These are phyloP conservation scores for Gallinago jamesoni DNA, from an alignment of 2,113 vertebrate genomes.

Conservation along the genomic window DNA sequence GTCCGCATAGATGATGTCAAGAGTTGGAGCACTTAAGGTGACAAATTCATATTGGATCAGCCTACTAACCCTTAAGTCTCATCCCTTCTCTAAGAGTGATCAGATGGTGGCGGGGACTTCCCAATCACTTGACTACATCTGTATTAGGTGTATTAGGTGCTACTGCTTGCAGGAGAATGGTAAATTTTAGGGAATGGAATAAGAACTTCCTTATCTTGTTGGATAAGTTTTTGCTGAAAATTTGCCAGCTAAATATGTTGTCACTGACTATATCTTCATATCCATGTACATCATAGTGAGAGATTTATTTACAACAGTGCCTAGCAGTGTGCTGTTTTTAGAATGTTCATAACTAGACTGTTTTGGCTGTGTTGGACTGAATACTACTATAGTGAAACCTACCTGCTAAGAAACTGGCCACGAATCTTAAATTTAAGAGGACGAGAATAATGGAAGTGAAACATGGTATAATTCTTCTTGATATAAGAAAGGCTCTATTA, in stretches of 20 bases:
- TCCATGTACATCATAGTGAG: not conserved
- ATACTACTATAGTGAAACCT: not conserved
- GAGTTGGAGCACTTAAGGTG: not conserved
- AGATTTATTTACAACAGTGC: not conserved
- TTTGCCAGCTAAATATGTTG: not conserved
- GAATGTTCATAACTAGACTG: not conserved
- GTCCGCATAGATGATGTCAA: not conserved
- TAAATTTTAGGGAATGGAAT: not conserved
- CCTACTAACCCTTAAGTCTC: not conserved
- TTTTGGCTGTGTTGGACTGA: not conserved
- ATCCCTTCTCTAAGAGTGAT: not conserved
- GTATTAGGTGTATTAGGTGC: not conserved
- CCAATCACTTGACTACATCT: not conserved
- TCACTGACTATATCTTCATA: not conserved
- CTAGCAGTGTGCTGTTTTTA: not conserved
- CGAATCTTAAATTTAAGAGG: not conserved
- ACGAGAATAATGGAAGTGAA: not conserved
- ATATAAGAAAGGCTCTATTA: not conserved
- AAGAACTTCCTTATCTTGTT: not conserved
- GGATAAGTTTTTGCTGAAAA: not conserved
- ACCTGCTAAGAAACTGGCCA: not conserved
- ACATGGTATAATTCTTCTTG: not conserved
- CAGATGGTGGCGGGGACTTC: not conserved
- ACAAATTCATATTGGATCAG: not conserved
- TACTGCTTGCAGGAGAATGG: not conserved